Base-by-base conservation (phyloP, 2,888 invertebrate species). In the Hoplodrina ambigua region DNA sequence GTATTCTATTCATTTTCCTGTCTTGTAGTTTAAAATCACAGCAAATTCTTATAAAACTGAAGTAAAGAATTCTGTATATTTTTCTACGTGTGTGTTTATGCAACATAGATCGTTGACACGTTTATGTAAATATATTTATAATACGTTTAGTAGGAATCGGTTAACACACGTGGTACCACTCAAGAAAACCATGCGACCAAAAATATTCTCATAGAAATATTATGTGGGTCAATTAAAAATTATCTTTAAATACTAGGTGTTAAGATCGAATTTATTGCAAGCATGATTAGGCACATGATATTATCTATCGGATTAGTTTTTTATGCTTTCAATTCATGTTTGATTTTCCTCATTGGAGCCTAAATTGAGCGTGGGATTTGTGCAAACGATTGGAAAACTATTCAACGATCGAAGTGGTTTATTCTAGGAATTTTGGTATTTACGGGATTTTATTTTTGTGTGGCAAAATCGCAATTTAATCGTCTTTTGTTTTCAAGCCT, bases 111-210 rank as follows among this genome's bases (percentile, higher is more conserved):
- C 53, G 66, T 70, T 64, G 77, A 76, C 77, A 76, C 54, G 41
- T 66, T 59, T 66, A 58, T 75, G 60, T 63, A 63, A 66, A 63
- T 57, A 60, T 74, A 33, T 72, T 49, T 49, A 58, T 69, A 59
- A 30, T 52, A 69, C 20, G 49, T 65, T 66, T 71, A 53, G 60
- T 62, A 59, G 53, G 62, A 70, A 75, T 70, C 53, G 44, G 37
- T 60, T 37, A 59, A n/a, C 41, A 72, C 78, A 75, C 62, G 56
- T 75, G 77, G 58, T 50, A 30, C 49, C 30, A 53, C 58, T 65
- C 64, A 64, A 69, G 52, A 61, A 15, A 59, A 69, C 64, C 20
- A 61, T 49, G 46, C 52, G 52, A 65, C 53, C 20, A 52, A 69
- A 59, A 65, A 75, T 69, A 64, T 64, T 61, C 58, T 15, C 46